Evolutionary conservation across 1,140 invertebrate species (phyloP), one percentile per base, ranked within the genome.

Genomic region (Anastrepha ludens): DNA sequence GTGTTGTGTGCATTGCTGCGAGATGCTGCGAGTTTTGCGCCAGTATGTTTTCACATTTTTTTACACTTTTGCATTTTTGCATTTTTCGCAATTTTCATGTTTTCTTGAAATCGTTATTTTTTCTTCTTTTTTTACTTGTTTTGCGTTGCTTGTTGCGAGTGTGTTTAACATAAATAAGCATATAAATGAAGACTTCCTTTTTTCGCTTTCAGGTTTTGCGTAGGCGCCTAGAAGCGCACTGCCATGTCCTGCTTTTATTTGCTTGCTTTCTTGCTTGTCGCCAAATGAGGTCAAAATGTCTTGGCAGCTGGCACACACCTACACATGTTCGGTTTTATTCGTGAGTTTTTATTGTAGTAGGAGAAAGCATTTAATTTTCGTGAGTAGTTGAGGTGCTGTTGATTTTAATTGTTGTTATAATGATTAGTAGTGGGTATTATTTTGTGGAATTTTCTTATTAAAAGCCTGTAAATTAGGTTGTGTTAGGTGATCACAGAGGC

Each of bases 131-230:
- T 74, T 47, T 13, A 39, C 5, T 74, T 44, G n/a, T 47, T 74
- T 47, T 55, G 74, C 55, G 47, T n/a, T 29, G 74, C 8, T 81
- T 20, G 15, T 81, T 81, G 74, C 20, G 47, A 11, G 74, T 81
- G 74, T 58, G n/a, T 81, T 81, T 81, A 81, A 81, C 47, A 81
- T 81, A 55, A 81, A 81, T 55, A 81, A 81, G 74, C 74, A 81
- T 81, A 55, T 81, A 81, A 81, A 81, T 81, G 74, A 81, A 50
- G 47, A 58, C n/a, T 81, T 81, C 74, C 74, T 81, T 9, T n/a
- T 15, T 17, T 81, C 20, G 74, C 3, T 81, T 55, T 44, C 47
- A 55, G 50, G 50, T 55, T 81, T 3, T n/a, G 50, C 55, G 74
- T 50, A 15, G 67, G 41, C 41, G 67, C 67, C 41, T 74, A 47